Evolutionary conservation across 2,113 vertebrate genomes (phyloP), one percentile per base, ranked within the genome.

Genomic region (Thamnaconus septentrionalis): DNA sequence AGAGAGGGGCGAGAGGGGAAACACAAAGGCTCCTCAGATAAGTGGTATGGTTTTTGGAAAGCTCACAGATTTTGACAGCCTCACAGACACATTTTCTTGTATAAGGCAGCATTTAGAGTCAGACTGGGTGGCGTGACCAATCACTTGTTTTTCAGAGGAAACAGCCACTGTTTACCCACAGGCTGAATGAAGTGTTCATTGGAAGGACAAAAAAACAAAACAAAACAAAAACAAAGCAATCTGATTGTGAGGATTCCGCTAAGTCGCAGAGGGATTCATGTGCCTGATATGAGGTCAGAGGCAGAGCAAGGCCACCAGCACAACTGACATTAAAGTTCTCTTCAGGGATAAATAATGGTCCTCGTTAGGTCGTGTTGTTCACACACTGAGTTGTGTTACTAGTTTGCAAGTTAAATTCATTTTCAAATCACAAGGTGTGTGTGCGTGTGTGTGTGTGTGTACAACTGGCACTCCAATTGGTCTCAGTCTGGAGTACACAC

Each of bases 21-120:
- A 3, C 0, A 78, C 59, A 78, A 69, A 60, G 57, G 12, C 55
- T 52, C 56, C 41, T 62, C 71, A 10, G 59, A 54, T 68, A 18
- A 7, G 50, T 64, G 48, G 9, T 18, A 6, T 1, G 11, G 3
- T 74, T 79, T 82, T 79, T 76, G 82, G 71, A 66, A 76, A 63
- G 66, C 76, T n/a, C 53, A 52, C 48, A 11, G 7, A 60, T 57
- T 63, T 39, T 31, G 5, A 43, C 3, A 54, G 44, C 10, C 46
- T 11, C 8, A 41, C 58, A 50, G 70, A 65, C 50, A 55, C 6
- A 2, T 48, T 47, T 51, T 66, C 39, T 48, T 45, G 11, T 43
- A 39, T 45, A 49, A 53, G 48, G 42, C 53, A 49, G 41, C 48
- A 9, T 46, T 57, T 41, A 11, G 18, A 78, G 53, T 71, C 58